Conservation (phyloP, 2,797 vertebrate genomes). For the Falco naumanni region DNA sequence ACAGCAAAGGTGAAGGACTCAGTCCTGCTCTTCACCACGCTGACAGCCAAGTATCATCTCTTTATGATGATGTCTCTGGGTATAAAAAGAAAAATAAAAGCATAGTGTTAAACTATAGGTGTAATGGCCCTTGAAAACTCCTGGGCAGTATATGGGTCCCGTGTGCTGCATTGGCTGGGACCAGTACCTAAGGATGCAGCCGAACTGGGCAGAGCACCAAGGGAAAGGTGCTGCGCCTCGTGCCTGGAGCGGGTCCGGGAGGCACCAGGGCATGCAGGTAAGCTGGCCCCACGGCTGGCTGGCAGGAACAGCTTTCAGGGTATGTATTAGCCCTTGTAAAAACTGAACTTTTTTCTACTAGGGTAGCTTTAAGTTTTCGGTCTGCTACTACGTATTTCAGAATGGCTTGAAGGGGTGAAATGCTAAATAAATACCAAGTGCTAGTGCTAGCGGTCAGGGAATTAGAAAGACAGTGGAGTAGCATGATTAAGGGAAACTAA, state of each 20-base stretch:
- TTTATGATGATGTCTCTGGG: fast-evolving
- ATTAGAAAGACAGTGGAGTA: background rate
- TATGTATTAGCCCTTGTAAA: background rate
- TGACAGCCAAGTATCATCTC: background rate
- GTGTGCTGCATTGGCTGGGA: background rate
- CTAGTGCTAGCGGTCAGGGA: background rate
- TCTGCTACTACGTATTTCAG: background rate
- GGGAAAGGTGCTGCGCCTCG: background rate
- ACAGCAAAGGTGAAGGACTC: background rate
- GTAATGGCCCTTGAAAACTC: background rate
- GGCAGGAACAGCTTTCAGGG: background rate
- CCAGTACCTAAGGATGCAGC: background rate
- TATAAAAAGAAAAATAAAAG: background rate
- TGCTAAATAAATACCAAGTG: background rate
- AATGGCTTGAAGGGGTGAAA: background rate
- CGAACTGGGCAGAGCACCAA: background rate
- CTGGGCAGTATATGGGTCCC: background rate
- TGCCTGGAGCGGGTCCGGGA: background rate
- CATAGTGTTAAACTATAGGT: background rate
- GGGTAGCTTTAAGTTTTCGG: background rate
- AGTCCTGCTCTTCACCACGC: background rate
- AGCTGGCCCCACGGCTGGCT: background rate
- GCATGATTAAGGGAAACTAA: background rate
- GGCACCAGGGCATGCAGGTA: background rate
- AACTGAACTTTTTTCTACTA: background rate